These are phyloP conservation scores for Labeo calbasu DNA, from an alignment of 2,797 vertebrate genomes.

Conservation along the genomic window DNA sequence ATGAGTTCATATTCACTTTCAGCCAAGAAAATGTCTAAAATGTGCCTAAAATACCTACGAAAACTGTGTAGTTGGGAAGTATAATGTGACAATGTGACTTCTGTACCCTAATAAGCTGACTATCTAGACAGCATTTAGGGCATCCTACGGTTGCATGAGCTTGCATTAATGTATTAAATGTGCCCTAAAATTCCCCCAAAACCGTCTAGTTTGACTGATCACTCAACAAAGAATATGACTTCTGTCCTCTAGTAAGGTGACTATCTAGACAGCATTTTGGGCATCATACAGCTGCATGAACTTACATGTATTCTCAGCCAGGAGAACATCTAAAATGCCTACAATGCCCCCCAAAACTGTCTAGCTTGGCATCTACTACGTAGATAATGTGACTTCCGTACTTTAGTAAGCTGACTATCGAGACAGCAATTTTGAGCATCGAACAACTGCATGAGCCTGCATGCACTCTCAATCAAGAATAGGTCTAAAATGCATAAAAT, in stretches of 20 bases:
- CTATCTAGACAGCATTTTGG: background rate
- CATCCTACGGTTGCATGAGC: background rate
- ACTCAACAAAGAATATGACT: background rate
- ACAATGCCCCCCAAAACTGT: background rate
- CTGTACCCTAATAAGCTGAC: background rate
- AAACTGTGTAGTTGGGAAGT: background rate
- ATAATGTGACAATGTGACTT: background rate
- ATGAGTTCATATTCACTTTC: background rate
- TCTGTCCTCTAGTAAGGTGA: background rate
- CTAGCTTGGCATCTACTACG: background rate
- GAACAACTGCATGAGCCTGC: background rate
- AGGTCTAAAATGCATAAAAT: background rate
- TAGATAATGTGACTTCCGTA: background rate
- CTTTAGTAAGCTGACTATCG: background rate
- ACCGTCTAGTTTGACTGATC: background rate
- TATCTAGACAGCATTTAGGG: background rate
- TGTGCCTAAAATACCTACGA: background rate
- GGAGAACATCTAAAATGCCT: background rate
- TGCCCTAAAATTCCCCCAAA: background rate
- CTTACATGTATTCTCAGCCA: background rate
- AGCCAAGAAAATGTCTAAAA: background rate
- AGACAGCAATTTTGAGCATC: background rate
- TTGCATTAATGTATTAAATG: background rate
- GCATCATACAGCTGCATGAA: background rate
- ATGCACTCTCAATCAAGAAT: background rate